These are phyloP conservation scores for Pterocles burchelli DNA, from an alignment of 2,113 vertebrate genomes.

Conservation along the genomic window DNA sequence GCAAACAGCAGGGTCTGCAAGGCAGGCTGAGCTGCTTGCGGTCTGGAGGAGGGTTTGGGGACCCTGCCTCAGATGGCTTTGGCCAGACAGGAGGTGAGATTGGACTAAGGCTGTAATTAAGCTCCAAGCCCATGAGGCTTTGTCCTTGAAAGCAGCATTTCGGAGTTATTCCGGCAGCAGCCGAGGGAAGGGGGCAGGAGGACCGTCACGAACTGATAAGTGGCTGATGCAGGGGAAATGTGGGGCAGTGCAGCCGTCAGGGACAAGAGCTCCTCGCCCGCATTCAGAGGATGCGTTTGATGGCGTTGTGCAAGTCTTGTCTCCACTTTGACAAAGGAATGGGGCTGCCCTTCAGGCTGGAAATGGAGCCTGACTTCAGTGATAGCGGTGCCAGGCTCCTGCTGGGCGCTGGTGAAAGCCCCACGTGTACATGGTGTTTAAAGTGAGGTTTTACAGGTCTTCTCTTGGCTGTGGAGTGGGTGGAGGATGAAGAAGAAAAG, in stretches of 20 bases:
- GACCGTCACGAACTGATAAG: background rate
- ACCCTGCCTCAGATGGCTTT: background rate
- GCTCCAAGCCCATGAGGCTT: background rate
- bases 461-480: background rate
- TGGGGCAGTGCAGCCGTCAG: background rate
- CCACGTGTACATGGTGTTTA: background rate
- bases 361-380: background rate
- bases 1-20: rapidly evolving
- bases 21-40: background rate
- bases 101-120: constrained; percentile 1
- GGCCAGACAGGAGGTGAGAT: background rate
- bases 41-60: background rate
- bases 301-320: background rate
- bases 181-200: background rate
- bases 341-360: background rate
- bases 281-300: background rate
- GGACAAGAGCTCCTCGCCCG: rapidly evolving
- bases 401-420: background rate
- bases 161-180: background rate
- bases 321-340: background rate
- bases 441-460: background rate
- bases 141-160: background rate
- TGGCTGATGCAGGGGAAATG: too few species aligned
- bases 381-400: background rate
- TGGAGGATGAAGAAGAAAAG: background rate